Percentiles rank a stretch among this genome's conserved stretches.
phyloP scores from a whole-genome alignment of 1,140 invertebrate genomes.

The Centruroides sculpturatus region DNA sequence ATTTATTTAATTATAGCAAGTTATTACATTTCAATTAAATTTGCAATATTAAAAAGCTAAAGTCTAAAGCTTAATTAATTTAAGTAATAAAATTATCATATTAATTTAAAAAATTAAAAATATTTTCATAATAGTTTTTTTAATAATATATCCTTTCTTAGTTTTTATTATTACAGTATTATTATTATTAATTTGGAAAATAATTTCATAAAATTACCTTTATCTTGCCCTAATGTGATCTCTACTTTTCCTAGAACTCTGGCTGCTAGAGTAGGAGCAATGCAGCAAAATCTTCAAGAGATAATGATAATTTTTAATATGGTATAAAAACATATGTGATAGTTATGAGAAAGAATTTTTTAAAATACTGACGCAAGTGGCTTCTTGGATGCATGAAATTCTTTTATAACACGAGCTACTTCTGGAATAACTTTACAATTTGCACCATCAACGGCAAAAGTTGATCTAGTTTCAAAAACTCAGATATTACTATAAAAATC shows the following conservation, averaged over 20 bases:
- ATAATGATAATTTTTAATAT: too few species aligned
- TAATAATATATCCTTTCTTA: neutral
- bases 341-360: neutral
- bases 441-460: conserved; percentile 40
- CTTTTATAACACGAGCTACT: conserved; percentile 35
- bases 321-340: conserved; percentile 1
- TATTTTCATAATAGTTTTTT: too few species aligned
- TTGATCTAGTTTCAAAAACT: conserved; percentile 28
- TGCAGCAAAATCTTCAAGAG: conserved; percentile 35
- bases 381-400: conserved; percentile 39
- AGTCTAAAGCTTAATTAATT: too few species aligned
- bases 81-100: too few species aligned
- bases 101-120: too few species aligned
- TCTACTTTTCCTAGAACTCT: conserved; percentile 35
- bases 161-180: conserved; percentile 2
- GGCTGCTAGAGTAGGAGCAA: conserved; percentile 41
- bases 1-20: too few species aligned
- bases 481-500: too few species aligned
- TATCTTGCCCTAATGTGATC: conserved; percentile 39
- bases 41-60: too few species aligned
- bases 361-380: conserved; percentile 33
- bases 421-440: conserved; percentile 37
- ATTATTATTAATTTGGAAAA: conserved; percentile 10
- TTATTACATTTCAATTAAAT: too few species aligned
- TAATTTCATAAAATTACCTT: conserved; percentile 16